These are phyloP conservation scores for Lasioglossum vierecki DNA, from an alignment of 2,888 invertebrate genomes.

Conservation along the genomic window DNA sequence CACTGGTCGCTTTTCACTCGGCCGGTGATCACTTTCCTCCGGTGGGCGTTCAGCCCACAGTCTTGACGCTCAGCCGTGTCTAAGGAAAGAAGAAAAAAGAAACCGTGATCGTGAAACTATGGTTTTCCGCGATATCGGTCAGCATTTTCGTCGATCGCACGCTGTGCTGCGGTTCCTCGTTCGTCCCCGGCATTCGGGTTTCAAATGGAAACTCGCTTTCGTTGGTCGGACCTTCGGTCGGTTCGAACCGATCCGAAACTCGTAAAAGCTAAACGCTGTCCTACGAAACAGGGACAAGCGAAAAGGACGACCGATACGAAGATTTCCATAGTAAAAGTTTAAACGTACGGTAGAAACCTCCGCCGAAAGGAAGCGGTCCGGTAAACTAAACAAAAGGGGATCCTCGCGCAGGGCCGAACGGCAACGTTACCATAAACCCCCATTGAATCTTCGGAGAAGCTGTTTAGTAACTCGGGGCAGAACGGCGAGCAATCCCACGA, in stretches of 20 bases:
- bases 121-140: not conserved
- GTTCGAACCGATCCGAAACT: not conserved
- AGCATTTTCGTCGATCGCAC: not conserved
- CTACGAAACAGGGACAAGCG: not conserved
- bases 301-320: not conserved
- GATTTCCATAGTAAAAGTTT: not conserved
- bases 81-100: constrained; percentile 36
- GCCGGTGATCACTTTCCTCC: constrained; percentile 68
- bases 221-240: not conserved
- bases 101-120: not conserved
- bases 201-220: constrained; percentile 1
- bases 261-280: not conserved
- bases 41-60: constrained; percentile 56
- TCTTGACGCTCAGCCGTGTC: constrained; percentile 8
- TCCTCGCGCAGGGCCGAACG: not conserved
- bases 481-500: not conserved
- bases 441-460: not conserved
- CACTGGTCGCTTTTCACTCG: constrained; percentile 71
- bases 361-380: not conserved
- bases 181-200: not conserved
- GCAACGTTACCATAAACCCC: not conserved
- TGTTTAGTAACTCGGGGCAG: not conserved
- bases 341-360: not conserved
- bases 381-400: not conserved
- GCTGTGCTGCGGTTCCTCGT: not conserved